phyloP scores from a whole-genome alignment of 2,113 vertebrate species.

The Eulacestoma nigropectus region DNA sequence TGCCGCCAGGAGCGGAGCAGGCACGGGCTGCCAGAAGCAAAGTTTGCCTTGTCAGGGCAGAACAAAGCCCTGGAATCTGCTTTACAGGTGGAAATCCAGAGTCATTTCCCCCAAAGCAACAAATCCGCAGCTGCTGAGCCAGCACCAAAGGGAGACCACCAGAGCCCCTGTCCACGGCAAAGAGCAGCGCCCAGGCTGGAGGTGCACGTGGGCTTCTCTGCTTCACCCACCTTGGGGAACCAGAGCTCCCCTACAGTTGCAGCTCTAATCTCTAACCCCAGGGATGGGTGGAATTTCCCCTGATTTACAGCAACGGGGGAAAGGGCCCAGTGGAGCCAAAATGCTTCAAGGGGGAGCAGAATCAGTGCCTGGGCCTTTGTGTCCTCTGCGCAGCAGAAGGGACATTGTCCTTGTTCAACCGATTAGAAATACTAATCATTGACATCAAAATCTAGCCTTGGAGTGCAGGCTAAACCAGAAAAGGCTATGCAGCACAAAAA shows the following conservation, averaged over 20 bases:
- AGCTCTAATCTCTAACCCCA: not conserved
- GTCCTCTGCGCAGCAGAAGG: constrained; percentile 54
- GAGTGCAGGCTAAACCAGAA: constrained; percentile 36
- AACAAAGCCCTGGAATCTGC: constrained; percentile 47
- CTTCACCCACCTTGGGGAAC: not conserved
- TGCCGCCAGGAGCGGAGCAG: not conserved
- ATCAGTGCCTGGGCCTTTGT: constrained; percentile 53
- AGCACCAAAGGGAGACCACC: not conserved
- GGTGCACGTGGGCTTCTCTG: fast-evolving
- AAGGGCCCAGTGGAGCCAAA: constrained; percentile 26
- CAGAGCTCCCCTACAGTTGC: not conserved
- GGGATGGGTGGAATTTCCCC: constrained; percentile 26
- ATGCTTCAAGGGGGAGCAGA: constrained; percentile 28
- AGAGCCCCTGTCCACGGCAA: not conserved
- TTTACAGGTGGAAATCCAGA: constrained; percentile 47
- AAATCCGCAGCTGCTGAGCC: not conserved
- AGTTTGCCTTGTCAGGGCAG: not conserved
- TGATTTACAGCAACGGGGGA: constrained; percentile 9
- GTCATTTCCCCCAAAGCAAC: not conserved
- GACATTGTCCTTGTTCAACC: constrained; percentile 64
- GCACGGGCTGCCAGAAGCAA: not conserved
- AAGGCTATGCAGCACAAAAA: constrained; percentile 4
- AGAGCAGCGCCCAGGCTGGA: not conserved
- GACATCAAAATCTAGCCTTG: constrained; percentile 56
- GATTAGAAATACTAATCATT: constrained; percentile 68